phyloP scores from a whole-genome alignment of 2,797 vertebrate genomes.

The Acropternis orthonyx region DNA sequence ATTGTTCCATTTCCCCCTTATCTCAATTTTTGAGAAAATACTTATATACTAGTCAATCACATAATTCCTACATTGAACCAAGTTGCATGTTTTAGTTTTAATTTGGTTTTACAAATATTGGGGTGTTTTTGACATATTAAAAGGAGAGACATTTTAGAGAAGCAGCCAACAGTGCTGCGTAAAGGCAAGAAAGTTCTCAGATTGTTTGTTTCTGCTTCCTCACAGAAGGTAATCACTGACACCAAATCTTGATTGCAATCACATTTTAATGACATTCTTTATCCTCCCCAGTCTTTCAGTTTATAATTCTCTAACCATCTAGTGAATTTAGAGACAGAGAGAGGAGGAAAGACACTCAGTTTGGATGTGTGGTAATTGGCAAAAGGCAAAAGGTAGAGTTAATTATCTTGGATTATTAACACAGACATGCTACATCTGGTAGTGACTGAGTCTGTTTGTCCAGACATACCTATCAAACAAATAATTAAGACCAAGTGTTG shows the following conservation, averaged over 20 bases:
- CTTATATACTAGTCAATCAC: background rate
- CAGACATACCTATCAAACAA: constrained; percentile 70
- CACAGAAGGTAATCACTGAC: background rate
- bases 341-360: background rate
- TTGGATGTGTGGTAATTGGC: constrained; percentile 58
- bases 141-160: constrained; percentile 4
- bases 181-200: constrained; percentile 2
- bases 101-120: background rate
- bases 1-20: constrained; percentile 3
- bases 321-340: background rate
- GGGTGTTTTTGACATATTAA: background rate
- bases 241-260: constrained; percentile 30
- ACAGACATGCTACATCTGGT: constrained; percentile 66
- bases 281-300: constrained; percentile 36
- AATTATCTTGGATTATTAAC: constrained; percentile 74
- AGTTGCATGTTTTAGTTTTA: background rate
- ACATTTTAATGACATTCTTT: constrained; percentile 40
- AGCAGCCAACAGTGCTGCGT: background rate
- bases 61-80: background rate
- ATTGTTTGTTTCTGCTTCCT: constrained; percentile 9
- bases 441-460: constrained; percentile 65
- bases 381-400: constrained; percentile 65
- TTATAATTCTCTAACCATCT: constrained; percentile 32
- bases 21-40: constrained; percentile 42
- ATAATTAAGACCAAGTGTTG: constrained; percentile 68